These are phyloP conservation scores for Streptopelia turtur DNA, from an alignment of 2,797 vertebrate species.

Conservation along the genomic window DNA sequence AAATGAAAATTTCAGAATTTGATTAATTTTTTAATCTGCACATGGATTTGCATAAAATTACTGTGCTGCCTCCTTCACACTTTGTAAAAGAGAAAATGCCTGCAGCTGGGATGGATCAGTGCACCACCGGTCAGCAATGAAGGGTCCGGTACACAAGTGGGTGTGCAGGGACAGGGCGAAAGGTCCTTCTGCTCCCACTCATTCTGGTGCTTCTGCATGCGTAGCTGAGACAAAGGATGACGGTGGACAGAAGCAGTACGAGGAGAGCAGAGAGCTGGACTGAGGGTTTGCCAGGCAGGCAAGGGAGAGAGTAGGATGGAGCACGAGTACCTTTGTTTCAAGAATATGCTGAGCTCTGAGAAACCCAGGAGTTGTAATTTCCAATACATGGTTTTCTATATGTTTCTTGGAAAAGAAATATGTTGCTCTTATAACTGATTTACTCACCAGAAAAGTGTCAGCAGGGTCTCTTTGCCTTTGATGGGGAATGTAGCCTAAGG, in stretches of 20 bases:
- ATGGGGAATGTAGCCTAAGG: slow-evolving; percentile 33
- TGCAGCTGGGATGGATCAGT: neutral
- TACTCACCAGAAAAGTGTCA: slow-evolving; percentile 40
- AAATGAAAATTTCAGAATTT: slow-evolving; percentile 72
- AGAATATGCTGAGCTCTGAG: slow-evolving; percentile 19
- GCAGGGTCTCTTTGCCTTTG: slow-evolving; percentile 43
- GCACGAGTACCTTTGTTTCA: neutral
- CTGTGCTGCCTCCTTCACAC: neutral
- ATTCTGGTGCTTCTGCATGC: neutral
- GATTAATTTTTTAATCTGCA: slow-evolving; percentile 68
- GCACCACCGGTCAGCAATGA: neutral
- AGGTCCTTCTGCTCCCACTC: neutral
- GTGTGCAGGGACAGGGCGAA: neutral
- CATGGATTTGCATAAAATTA: slow-evolving; percentile 68
- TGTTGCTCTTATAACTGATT: slow-evolving; percentile 39
- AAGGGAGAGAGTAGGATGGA: neutral
- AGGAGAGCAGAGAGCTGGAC: neutral
- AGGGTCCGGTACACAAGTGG: neutral
- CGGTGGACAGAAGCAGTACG: neutral
- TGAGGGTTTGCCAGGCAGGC: neutral
- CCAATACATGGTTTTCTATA: neutral
- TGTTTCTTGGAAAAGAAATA: slow-evolving; percentile 26
- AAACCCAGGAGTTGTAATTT: slow-evolving; percentile 22
- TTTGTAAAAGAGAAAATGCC: neutral
- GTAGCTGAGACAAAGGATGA: neutral